phyloP scores from a whole-genome alignment of 1,140 invertebrate species.

The Macrosteles quadrilineatus region DNA sequence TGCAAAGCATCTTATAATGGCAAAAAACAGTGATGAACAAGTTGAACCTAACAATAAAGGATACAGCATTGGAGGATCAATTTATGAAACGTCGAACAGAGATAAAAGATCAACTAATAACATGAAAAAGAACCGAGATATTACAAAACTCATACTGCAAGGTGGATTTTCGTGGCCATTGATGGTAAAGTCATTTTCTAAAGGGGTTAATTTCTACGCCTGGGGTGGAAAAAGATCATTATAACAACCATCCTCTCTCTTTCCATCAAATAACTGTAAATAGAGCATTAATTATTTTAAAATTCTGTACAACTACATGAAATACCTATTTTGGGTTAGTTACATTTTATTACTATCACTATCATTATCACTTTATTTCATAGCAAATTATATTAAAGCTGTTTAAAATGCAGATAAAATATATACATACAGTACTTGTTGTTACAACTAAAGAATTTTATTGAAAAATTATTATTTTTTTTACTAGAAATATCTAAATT shows the following conservation, averaged over 20 bases:
- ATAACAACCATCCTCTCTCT: conserved; percentile 9
- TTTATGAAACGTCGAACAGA: background rate
- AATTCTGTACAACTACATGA: no score
- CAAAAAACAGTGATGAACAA: background rate
- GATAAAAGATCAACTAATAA: background rate
- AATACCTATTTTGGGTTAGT: no score
- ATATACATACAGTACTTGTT: no score
- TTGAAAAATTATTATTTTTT: no score
- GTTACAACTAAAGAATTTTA: no score
- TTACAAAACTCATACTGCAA: background rate
- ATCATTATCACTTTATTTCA: no score
- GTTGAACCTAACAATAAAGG: background rate
- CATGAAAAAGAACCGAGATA: background rate
- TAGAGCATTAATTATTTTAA: no score
- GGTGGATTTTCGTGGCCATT: conserved; percentile 3
- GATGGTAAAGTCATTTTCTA: background rate
- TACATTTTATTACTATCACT: no score
- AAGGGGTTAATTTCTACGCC: conserved; percentile 22
- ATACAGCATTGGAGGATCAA: background rate
- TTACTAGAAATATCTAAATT: no score
- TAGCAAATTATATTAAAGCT: no score
- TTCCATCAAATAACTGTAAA: background rate
- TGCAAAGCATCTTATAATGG: background rate
- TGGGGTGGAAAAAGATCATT: conserved; percentile 29
- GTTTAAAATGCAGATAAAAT: no score